Evolutionary conservation across 2,113 vertebrate genomes (phyloP).

Genomic region (Glaucidium brasilianum): DNA sequence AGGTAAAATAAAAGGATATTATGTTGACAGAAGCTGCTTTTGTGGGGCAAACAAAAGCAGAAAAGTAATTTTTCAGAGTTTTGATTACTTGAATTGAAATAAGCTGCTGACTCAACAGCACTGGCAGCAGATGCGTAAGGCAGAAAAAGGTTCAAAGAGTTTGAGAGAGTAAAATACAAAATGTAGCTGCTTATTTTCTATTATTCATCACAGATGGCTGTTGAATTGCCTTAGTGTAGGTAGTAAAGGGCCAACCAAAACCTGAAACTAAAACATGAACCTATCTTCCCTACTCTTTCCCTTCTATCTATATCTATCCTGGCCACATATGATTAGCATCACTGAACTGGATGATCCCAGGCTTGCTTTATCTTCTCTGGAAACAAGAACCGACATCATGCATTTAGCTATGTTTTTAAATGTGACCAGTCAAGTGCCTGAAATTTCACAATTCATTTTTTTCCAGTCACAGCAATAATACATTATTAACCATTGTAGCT

Average conservation of each 20-base stretch:
- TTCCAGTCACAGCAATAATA: background rate
- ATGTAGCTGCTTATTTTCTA: background rate
- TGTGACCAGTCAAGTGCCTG: background rate
- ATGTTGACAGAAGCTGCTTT: constrained; percentile 1
- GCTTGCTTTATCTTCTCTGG: background rate
- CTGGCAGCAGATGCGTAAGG: background rate
- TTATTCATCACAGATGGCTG: background rate
- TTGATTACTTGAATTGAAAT: constrained; percentile 34
- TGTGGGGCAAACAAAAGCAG: constrained; percentile 8
- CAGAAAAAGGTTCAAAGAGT: constrained; percentile 10
- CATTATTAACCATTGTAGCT: constrained; percentile 41
- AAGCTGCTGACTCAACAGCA: constrained; percentile 47
- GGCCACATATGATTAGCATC: background rate
- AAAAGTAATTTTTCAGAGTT: constrained; percentile 28
- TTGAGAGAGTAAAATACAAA: background rate
- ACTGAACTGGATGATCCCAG: background rate
- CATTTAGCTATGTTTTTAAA: background rate
- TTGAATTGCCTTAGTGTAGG: background rate
- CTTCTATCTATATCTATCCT: background rate
- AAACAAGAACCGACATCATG: background rate
- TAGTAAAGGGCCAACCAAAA: background rate
- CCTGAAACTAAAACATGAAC: background rate
- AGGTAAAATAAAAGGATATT: background rate
- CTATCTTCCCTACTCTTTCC: background rate
- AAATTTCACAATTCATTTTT: background rate